phyloP scores from a whole-genome alignment of 2,888 invertebrate species.

The Auanema freiburgensis region DNA sequence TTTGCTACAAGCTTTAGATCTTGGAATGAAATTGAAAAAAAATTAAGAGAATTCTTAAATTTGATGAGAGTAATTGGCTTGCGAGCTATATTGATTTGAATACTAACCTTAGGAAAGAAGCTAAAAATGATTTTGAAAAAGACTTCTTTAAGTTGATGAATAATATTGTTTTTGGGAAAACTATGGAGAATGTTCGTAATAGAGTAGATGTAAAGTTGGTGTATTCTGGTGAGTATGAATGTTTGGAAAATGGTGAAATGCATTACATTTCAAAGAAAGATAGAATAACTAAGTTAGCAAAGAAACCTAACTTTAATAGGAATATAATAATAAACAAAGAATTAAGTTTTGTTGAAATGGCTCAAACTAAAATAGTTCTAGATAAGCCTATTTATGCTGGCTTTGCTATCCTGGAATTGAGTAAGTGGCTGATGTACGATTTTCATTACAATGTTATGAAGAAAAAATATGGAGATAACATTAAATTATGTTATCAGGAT shows the following conservation, averaged over 20 bases:
- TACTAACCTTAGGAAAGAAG: conserved; percentile 43
- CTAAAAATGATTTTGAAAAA: conserved; percentile 61
- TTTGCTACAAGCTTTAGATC: conserved; percentile 16
- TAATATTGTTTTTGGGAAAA: conserved; percentile 65
- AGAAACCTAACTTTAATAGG: conserved; percentile 31
- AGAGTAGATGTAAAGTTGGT: conserved; percentile 58
- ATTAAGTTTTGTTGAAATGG: conserved; percentile 34
- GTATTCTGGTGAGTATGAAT: conserved; percentile 3
- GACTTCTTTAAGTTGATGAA: conserved; percentile 65
- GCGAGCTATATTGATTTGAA: conserved; percentile 27
- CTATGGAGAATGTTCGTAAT: conserved; percentile 66
- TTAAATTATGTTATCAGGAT: conserved; percentile 54
- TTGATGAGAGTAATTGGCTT: conserved; percentile 15
- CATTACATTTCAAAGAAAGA: conserved; percentile 17
- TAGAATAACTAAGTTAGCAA: conserved; percentile 21
- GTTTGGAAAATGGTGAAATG: conserved; percentile 1
- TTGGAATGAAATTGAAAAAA: too few relatives aligned
- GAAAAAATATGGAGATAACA: conserved; percentile 28
- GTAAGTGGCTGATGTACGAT: conserved; percentile 41
- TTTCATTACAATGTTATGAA: conserved; percentile 46
- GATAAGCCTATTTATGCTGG: conserved; percentile 33
- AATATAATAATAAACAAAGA: conserved; percentile 23
- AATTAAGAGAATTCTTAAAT: conserved; percentile 17
- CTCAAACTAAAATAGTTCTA: conserved; percentile 28
- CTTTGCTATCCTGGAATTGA: conserved; percentile 37